phyloP scores from a whole-genome alignment of 2,797 vertebrate species.

The Hemitrygon akajei region DNA sequence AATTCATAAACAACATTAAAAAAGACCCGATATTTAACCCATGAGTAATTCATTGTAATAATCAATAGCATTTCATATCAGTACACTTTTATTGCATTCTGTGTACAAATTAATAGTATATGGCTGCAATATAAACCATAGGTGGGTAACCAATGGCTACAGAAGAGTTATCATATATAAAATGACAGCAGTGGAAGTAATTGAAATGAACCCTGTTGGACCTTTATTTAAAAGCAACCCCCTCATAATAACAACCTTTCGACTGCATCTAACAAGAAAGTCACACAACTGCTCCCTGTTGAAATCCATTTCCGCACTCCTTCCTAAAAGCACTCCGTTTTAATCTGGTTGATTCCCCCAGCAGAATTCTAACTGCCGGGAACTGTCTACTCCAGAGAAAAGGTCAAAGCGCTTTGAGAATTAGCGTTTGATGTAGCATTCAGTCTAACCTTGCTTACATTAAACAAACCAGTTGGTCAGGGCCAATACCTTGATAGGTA shows the following conservation, averaged over 20 bases:
- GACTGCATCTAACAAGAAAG: background rate
- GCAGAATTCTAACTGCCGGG: constrained; percentile 13
- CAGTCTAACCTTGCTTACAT: constrained; percentile 42
- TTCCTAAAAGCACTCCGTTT: background rate
- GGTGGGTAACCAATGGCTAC: background rate
- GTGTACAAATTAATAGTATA: background rate
- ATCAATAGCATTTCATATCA: background rate
- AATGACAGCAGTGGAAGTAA: background rate
- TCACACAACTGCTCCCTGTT: constrained; percentile 9
- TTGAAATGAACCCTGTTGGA: background rate
- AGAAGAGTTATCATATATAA: background rate
- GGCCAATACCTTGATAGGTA: constrained; percentile 37
- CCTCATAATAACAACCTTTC: background rate
- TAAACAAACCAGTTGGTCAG: constrained; percentile 39
- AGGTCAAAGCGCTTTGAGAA: constrained; percentile 39
- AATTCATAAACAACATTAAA: background rate
- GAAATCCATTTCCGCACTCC: background rate
- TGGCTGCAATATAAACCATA: background rate
- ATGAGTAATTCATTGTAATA: background rate
- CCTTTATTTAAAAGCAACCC: background rate
- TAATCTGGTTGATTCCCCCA: constrained; percentile 14
- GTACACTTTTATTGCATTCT: background rate
- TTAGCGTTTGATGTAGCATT: constrained; percentile 42
- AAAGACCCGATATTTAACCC: background rate
- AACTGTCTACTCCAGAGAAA: constrained; percentile 13